Base-by-base conservation (phyloP, 2,797 vertebrate genomes). In the Enteromius mattozi region DNA sequence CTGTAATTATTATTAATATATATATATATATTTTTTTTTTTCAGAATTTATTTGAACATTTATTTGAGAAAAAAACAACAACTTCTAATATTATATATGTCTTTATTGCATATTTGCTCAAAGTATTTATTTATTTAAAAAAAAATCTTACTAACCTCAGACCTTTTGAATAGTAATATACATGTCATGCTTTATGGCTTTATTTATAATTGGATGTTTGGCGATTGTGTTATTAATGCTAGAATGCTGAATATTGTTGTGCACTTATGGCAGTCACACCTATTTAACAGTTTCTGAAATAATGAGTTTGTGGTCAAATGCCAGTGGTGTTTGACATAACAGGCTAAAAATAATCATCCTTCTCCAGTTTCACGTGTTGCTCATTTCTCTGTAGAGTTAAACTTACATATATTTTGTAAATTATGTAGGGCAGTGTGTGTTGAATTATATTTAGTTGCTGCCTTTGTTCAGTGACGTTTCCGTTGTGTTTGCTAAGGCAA, bases 321-420 rank as follows among this genome's bases (percentile, higher is more conserved):
- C 6, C 30, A 17, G 30, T 51, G 12, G 66, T 30, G 59, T 78
- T 70, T 61, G 47, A 51, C 14, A 12, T 66, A 56, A n/a, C 2
- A 37, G 37, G 74, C 78, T 85, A 66, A 77, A 75, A 84, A 88
- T 84, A 88, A 81, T 40, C 2, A 42, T 42, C 66, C 16, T 61
- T 75, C 70, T 87, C 51, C 16, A 51, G 65, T 86, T 86, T 89
- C 63, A n/a, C 47, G 13, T 68, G 21, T 33, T 49, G 13, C 40
- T 80, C 5, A 19, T 72, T 79, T 69, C 30, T 66, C n/a, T 49
- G 12, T 74, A 37, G 14, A n/a, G 24, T n/a, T 16, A 51, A n/a
- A 47, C 10, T 6, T 47, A 19, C 24, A 21, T 30, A 37, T 16
- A 0, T 2, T 45, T 45, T 24, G 21, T 16, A 63, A 33, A 49